Evolutionary conservation across 2,113 vertebrate species (phyloP), one percentile per base, ranked within the genome.

Genomic region (Bucco capensis): DNA sequence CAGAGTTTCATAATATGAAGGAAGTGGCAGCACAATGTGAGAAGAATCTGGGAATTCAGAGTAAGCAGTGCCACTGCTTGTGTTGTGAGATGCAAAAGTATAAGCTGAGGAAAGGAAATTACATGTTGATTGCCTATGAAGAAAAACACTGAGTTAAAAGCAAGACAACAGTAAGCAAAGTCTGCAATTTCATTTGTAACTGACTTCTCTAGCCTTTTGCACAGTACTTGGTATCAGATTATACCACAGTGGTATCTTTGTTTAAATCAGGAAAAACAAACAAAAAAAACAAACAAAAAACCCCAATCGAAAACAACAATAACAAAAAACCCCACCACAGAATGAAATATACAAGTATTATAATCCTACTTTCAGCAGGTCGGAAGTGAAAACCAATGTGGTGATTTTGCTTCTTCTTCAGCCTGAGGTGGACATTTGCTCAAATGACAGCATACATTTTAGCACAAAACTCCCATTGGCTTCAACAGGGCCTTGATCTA

Each of bases 301-400:
- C n/a, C n/a, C n/a, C n/a, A n/a, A n/a, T n/a, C n/a, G n/a, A n/a
- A n/a, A n/a, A n/a, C n/a, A n/a, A n/a, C n/a, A n/a, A n/a, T n/a
- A n/a, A n/a, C n/a, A n/a, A n/a, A n/a, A n/a, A n/a, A n/a, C n/a
- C n/a, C n/a, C n/a, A n/a, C n/a, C n/a, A n/a, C 94, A 93, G 77
- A 92, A 94, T 95, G 87, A 97, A 96, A 88, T 87, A 91, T 51
- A 79, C 75, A 88, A 85, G 91, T 93, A 96, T 92, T 82, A 90
- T 84, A 94, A 93, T 93, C 89, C 71, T 80, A 76, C 86, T 93
- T 96, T 94, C 90, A 93, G 66, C 84, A 89, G 35, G 74, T 92
- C 89, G 87, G 74, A 93, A 94, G 90, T 66, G 89, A 90, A 93
- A 95, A 95, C 62, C 89, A 95, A 94, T 73, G 89, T 76, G 83